Evolutionary conservation across 2,888 invertebrate genomes (phyloP).

Genomic region (Eupithecia insigniata): DNA sequence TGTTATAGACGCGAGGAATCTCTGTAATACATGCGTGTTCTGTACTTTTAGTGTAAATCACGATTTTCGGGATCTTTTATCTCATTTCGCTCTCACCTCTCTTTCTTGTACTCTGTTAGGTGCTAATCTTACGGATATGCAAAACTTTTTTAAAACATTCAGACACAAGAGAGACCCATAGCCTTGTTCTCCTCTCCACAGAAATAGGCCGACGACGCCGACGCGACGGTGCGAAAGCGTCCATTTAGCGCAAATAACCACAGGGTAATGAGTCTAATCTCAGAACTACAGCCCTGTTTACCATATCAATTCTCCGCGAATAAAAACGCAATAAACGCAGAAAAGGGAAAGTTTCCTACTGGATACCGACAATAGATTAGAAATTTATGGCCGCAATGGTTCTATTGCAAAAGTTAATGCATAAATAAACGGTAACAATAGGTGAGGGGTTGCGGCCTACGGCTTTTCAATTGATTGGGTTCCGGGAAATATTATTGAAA

Average conservation of each 20-base stretch:
- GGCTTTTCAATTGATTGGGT: constrained; percentile 34
- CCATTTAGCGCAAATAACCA: constrained; percentile 45
- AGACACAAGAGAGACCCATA: background rate
- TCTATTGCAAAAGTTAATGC: constrained; percentile 80
- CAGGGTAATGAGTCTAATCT: constrained; percentile 65
- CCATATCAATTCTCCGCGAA: constrained; percentile 65
- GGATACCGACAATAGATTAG: constrained; percentile 58
- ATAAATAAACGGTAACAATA: constrained; percentile 81
- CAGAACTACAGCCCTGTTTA: constrained; percentile 56
- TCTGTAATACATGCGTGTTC: too few species aligned
- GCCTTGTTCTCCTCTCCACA: background rate
- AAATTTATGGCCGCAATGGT: constrained; percentile 67
- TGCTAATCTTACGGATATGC: background rate
- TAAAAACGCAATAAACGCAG: constrained; percentile 58
- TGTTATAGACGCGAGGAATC: too few species aligned
- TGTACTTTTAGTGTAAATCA: background rate
- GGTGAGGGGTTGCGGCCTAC: constrained; percentile 50
- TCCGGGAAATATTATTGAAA: constrained; percentile 35
- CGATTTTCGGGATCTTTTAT: background rate
- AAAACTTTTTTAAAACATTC: background rate
- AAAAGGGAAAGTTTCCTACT: constrained; percentile 49
- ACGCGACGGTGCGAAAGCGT: constrained; percentile 17
- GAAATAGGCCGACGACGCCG: constrained; percentile 19
- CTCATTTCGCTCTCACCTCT: background rate
- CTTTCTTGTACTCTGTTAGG: background rate